These are phyloP conservation scores for Fistularia commersonii DNA, from an alignment of 2,797 vertebrate species.

Conservation along the genomic window DNA sequence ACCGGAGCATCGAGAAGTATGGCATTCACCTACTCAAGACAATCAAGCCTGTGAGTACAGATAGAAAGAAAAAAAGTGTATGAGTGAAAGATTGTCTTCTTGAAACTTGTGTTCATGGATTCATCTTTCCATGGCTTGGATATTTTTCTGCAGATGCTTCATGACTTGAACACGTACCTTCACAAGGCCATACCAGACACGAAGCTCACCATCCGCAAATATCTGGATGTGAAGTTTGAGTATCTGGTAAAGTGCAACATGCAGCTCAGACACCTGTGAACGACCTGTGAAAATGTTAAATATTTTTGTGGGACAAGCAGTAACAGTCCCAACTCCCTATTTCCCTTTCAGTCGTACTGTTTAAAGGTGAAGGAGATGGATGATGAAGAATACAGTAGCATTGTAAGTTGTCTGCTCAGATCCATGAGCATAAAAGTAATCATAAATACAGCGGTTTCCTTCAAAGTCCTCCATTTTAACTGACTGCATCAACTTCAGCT, in stretches of 20 bases:
- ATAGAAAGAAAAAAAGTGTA: too few relatives aligned
- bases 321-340: background rate
- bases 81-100: too few relatives aligned
- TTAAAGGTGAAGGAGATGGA: slow-evolving; percentile 99
- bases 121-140: background rate
- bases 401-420: slow-evolving; percentile 78
- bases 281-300: background rate
- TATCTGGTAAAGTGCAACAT: slow-evolving; percentile 83
- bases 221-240: slow-evolving; percentile 98
- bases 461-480: too few relatives aligned
- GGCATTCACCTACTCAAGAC: slow-evolving; percentile 96
- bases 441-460: too few relatives aligned
- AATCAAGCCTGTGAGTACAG: slow-evolving; percentile 88
- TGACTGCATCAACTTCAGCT: too few relatives aligned
- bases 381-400: slow-evolving; percentile 97
- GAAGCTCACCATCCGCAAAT: slow-evolving; percentile 97
- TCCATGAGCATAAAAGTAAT: background rate
- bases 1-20: slow-evolving; percentile 96
- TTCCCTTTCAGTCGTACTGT: slow-evolving; percentile 88
- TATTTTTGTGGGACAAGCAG: background rate
- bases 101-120: background rate
- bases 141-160: slow-evolving; percentile 85
- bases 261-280: background rate
- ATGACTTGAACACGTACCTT: slow-evolving; percentile 95
- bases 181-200: slow-evolving; percentile 99